These are phyloP conservation scores for Ploceus nigricollis DNA, from an alignment of 2,113 vertebrate species.

Conservation along the genomic window DNA sequence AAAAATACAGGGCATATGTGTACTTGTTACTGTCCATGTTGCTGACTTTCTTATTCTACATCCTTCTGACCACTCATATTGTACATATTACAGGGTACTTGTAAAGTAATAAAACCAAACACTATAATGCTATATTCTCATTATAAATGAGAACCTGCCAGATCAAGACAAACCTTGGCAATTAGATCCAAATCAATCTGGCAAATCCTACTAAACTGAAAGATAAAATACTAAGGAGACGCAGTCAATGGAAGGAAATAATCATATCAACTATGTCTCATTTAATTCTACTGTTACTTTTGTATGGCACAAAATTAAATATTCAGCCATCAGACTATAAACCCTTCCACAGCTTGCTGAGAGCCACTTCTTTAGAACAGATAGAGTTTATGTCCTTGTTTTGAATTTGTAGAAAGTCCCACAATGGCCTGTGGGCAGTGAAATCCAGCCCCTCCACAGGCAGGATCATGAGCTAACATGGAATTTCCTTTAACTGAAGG, in stretches of 20 bases:
- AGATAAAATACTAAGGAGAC: not conserved
- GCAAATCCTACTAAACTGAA: not conserved
- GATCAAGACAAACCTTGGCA: not conserved
- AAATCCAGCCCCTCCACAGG: not conserved
- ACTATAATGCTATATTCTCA: not conserved
- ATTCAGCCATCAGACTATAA: not conserved
- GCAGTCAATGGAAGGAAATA: not conserved
- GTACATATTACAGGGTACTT: not conserved
- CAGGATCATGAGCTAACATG: not conserved
- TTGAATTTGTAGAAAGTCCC: not conserved
- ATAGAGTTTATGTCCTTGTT: not conserved
- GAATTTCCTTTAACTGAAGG: not conserved
- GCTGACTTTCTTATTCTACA: not conserved
- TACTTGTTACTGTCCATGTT: not conserved
- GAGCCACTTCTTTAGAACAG: not conserved
- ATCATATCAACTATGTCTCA: not conserved
- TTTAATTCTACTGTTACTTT: not conserved
- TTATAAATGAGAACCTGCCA: not conserved
- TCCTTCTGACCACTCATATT: not conserved
- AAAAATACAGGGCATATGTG: not conserved
- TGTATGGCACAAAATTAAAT: not conserved
- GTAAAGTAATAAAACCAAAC: not conserved
- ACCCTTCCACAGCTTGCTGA: not conserved
- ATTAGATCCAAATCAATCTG: not conserved
- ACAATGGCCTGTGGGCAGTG: not conserved